Conservation (phyloP, 1,140 invertebrate species). For the Pectinophora gossypiella region DNA sequence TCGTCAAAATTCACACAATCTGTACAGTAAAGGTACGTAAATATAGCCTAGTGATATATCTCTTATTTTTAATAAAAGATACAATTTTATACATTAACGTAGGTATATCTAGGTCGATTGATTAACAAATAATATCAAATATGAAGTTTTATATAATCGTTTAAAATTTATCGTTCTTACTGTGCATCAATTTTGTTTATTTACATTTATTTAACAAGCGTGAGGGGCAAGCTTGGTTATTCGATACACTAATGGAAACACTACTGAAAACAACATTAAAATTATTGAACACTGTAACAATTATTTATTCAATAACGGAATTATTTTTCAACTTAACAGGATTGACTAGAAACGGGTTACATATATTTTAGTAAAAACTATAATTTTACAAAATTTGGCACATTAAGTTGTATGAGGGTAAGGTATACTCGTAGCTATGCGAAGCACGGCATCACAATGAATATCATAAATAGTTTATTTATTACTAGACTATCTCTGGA, state of each 20-base stretch:
- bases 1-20: slow-evolving; percentile 52
- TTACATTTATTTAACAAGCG: slow-evolving; percentile 59
- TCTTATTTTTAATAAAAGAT: slow-evolving; percentile 63
- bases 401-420: background rate
- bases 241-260: slow-evolving; percentile 15
- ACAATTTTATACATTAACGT: slow-evolving; percentile 51
- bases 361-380: background rate
- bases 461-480: slow-evolving; percentile 22
- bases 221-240: slow-evolving; percentile 57
- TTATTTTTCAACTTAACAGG: background rate
- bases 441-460: slow-evolving; percentile 40
- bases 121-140: slow-evolving; percentile 39
- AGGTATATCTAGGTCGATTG: slow-evolving; percentile 34
- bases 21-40: slow-evolving; percentile 46
- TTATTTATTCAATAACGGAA: background rate
- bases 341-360: background rate
- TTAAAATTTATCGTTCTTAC: slow-evolving; percentile 35
- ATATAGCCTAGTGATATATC: slow-evolving; percentile 47
- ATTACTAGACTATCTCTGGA: slow-evolving; percentile 16
- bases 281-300: background rate
- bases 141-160: slow-evolving; percentile 31
- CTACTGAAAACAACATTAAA: slow-evolving; percentile 1
- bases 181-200: slow-evolving; percentile 60
- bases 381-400: background rate
- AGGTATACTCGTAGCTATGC: slow-evolving; percentile 15